These are phyloP conservation scores for Strigamia transsilvanica DNA, from an alignment of 2,888 invertebrate genomes.

Conservation along the genomic window DNA sequence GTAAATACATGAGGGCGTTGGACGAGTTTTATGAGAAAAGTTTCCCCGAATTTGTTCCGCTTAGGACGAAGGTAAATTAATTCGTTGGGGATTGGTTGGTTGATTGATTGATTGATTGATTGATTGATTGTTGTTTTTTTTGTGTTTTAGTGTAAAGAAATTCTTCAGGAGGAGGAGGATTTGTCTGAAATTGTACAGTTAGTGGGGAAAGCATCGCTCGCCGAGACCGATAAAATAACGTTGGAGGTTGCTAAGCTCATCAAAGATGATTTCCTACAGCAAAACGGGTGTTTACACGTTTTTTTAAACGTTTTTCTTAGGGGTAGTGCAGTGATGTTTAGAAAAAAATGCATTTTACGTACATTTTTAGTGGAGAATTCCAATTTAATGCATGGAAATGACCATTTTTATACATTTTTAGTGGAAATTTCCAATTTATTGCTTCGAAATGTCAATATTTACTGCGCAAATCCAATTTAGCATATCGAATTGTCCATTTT, in stretches of 20 bases:
- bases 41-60: conserved; percentile 94
- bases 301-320: background rate
- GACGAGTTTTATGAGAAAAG: conserved; percentile 99
- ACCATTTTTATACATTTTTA: too few relatives aligned
- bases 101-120: background rate
- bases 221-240: conserved; percentile 99
- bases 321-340: too few relatives aligned
- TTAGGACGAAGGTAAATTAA: conserved; percentile 84
- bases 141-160: conserved; percentile 74
- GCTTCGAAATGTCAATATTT: too few relatives aligned
- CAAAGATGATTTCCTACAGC: conserved; percentile 99
- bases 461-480: too few relatives aligned
- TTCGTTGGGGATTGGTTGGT: background rate
- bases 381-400: too few relatives aligned
- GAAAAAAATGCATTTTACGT: too few relatives aligned
- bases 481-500: too few relatives aligned
- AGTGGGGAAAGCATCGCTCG: conserved; percentile 98
- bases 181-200: conserved; percentile 99
- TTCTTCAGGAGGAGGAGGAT: conserved; percentile 98
- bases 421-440: too few relatives aligned
- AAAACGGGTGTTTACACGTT: conserved; percentile 79
- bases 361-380: too few relatives aligned
- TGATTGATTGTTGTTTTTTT: background rate
- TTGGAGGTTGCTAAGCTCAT: conserved; percentile 97
- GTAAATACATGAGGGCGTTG: conserved; percentile 97